Conservation (phyloP, 1,140 invertebrate genomes). For the Caenorhabditis brenneri region DNA sequence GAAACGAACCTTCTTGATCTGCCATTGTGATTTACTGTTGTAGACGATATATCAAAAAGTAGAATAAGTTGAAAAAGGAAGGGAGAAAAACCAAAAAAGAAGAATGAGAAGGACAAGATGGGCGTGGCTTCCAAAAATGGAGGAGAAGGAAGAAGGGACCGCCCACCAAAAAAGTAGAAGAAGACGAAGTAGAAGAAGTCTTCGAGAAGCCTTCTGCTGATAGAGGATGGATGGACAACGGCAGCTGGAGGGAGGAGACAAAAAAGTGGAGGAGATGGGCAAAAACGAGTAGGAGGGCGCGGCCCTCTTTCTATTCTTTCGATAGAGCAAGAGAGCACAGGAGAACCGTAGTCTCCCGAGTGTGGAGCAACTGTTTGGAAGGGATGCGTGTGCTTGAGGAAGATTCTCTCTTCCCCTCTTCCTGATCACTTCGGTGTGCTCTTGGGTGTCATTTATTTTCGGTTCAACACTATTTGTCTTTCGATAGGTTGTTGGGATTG, state of each 20-base stretch:
- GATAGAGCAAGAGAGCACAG: background rate
- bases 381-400: background rate
- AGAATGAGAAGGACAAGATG: conserved; percentile 9
- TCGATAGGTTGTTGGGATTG: conserved; percentile 26
- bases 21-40: background rate
- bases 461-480: conserved; percentile 40
- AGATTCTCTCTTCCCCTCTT: background rate
- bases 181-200: background rate
- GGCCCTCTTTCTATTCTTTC: background rate
- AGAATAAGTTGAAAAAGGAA: background rate
- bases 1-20: conserved; percentile 28
- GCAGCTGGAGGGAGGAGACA: background rate
- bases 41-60: background rate
- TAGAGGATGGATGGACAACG: conserved; percentile 37
- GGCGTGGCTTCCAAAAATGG: conserved; percentile 37
- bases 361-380: background rate
- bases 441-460: conserved; percentile 42
- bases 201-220: background rate
- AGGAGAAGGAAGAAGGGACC: background rate
- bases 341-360: conserved; percentile 5
- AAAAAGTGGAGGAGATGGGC: background rate
- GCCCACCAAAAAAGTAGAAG: conserved; percentile 4
- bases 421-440: conserved; percentile 40
- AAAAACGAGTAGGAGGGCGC: conserved; percentile 41
- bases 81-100: background rate